Evolutionary conservation across 2,113 vertebrate genomes (phyloP).

Genomic region (Pseudopipra pipra): DNA sequence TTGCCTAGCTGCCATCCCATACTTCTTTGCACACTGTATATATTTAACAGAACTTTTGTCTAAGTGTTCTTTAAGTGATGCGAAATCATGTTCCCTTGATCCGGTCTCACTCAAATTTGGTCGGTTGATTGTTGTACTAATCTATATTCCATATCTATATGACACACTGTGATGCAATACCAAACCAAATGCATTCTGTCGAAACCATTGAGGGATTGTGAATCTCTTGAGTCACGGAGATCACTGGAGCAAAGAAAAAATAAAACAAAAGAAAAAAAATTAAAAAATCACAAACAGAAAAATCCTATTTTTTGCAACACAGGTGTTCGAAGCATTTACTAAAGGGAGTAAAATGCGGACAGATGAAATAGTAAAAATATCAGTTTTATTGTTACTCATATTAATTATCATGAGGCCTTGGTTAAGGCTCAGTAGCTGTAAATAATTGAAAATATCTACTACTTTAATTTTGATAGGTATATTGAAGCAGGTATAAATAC

Average conservation of each 20-base stretch:
- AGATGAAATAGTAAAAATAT: not conserved
- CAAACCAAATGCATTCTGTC: not conserved
- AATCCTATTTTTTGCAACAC: not conserved
- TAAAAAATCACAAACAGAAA: not conserved
- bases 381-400: not conserved
- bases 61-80: not conserved
- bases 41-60: not conserved
- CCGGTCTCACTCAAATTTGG: not conserved
- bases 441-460: not conserved
- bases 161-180: not conserved
- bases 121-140: not conserved
- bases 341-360: not conserved
- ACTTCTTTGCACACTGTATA: not conserved
- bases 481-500: not conserved
- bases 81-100: not conserved
- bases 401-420: not conserved
- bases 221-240: not conserved
- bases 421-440: not conserved
- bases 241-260: not conserved
- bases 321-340: not conserved
- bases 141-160: not conserved
- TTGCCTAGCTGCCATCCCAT: not conserved
- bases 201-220: not conserved
- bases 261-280: not conserved
- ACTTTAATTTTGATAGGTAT: not conserved